Conservation (phyloP, 1,140 invertebrate species). For the Aphis gossypii region DNA sequence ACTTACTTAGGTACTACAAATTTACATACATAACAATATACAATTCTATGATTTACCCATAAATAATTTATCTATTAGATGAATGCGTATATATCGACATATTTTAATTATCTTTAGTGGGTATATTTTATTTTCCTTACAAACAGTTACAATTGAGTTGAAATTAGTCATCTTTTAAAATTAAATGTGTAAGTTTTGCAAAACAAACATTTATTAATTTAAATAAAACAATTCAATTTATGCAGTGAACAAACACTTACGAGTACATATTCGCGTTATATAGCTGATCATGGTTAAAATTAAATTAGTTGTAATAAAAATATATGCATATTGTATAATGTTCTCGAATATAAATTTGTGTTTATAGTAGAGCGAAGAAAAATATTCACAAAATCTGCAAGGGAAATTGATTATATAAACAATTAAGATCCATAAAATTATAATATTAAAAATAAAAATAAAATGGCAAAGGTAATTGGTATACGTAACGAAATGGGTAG, state of each 20-base stretch:
- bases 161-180: background rate
- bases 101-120: background rate
- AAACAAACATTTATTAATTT: background rate
- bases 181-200: background rate
- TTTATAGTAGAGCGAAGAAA: background rate
- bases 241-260: background rate
- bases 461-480: background rate
- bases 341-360: background rate
- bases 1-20: background rate
- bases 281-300: no score
- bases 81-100: background rate
- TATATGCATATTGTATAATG: no score
- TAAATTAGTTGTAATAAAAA: no score
- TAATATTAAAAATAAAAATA: background rate
- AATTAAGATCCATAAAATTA: conserved; percentile 7
- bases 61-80: background rate
- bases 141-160: background rate
- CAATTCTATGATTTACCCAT: background rate
- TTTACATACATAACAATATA: background rate
- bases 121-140: background rate
- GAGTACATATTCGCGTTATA: background rate
- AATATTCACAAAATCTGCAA: background rate
- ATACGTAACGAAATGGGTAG: background rate
- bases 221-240: background rate
- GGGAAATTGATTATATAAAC: background rate